These are phyloP conservation scores for Orgyia antiqua DNA, from an alignment of 2,888 invertebrate species.

Conservation along the genomic window DNA sequence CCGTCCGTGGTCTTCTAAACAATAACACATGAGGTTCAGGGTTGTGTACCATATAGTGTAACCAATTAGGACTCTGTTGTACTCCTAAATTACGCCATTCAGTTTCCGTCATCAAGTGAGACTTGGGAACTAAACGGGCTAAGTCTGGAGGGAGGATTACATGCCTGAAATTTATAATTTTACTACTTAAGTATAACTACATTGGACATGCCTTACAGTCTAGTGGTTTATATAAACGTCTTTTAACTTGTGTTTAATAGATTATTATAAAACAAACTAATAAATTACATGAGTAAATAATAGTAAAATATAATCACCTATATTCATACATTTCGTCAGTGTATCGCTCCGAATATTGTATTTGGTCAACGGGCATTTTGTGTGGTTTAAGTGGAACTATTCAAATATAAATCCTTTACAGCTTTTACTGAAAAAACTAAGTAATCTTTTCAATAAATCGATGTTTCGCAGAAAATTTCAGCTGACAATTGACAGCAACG, in stretches of 20 bases:
- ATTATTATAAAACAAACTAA: too few species aligned
- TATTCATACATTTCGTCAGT: constrained; percentile 92
- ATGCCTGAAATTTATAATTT: constrained; percentile 80
- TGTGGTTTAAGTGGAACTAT: too few species aligned
- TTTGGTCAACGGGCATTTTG: constrained; percentile 85
- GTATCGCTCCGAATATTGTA: constrained; percentile 96
- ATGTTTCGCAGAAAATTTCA: too few species aligned
- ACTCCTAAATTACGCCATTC: constrained; percentile 97
- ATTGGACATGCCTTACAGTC: too few species aligned
- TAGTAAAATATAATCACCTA: constrained; percentile 72
- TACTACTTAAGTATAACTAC: too few species aligned
- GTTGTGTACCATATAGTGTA: constrained; percentile 93
- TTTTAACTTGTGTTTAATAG: too few species aligned
- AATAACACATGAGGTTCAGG: constrained; percentile 94
- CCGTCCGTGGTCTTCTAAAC: constrained; percentile 81
- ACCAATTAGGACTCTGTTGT: constrained; percentile 92
- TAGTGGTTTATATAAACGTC: too few species aligned
- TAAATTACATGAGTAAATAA: not conserved
- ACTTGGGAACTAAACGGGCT: constrained; percentile 90
- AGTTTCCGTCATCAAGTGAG: constrained; percentile 94
- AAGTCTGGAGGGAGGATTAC: constrained; percentile 93
- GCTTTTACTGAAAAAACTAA: too few species aligned
- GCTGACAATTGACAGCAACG: too few species aligned
- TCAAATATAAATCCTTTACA: too few species aligned
- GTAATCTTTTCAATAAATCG: too few species aligned